These are phyloP conservation scores for Biston stratarius DNA, from an alignment of 2,888 invertebrate genomes.

Conservation along the genomic window DNA sequence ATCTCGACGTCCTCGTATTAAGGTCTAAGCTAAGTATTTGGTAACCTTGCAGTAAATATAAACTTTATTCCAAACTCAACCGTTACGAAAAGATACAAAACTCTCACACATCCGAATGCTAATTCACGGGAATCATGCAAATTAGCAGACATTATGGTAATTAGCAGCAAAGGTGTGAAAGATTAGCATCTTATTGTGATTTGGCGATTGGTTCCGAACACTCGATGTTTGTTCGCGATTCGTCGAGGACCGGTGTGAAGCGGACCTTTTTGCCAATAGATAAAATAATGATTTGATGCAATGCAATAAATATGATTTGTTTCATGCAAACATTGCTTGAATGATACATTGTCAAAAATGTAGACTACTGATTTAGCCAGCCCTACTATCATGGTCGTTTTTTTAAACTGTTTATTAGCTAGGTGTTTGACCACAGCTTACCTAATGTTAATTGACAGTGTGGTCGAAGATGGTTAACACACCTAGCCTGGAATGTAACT, in stretches of 20 bases:
- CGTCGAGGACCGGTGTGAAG: conserved; percentile 77
- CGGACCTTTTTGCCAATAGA: conserved; percentile 2
- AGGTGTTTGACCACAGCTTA: too few relatives aligned
- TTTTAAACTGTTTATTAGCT: too few relatives aligned
- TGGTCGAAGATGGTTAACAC: too few relatives aligned
- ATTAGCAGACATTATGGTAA: conserved; percentile 75
- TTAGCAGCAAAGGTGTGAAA: conserved; percentile 78
- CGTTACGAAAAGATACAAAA: conserved; percentile 23
- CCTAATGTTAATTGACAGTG: too few relatives aligned
- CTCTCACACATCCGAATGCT: conserved; percentile 53
- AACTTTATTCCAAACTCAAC: conserved; percentile 1
- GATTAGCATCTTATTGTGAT: conserved; percentile 84
- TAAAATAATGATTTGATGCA: background rate
- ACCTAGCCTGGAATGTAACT: too few relatives aligned
- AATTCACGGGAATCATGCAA: conserved; percentile 69
- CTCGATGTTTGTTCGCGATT: conserved; percentile 80
- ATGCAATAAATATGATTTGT: conserved; percentile 3
- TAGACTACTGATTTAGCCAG: too few relatives aligned
- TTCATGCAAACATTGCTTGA: background rate
- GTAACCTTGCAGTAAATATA: too few relatives aligned
- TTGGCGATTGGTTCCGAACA: conserved; percentile 74
- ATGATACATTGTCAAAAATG: background rate
- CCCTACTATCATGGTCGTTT: too few relatives aligned
- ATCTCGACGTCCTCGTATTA: too few relatives aligned
- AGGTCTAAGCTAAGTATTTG: too few relatives aligned